Conservation (phyloP, 2,113 vertebrate species). For the Zosterops pallidus region DNA sequence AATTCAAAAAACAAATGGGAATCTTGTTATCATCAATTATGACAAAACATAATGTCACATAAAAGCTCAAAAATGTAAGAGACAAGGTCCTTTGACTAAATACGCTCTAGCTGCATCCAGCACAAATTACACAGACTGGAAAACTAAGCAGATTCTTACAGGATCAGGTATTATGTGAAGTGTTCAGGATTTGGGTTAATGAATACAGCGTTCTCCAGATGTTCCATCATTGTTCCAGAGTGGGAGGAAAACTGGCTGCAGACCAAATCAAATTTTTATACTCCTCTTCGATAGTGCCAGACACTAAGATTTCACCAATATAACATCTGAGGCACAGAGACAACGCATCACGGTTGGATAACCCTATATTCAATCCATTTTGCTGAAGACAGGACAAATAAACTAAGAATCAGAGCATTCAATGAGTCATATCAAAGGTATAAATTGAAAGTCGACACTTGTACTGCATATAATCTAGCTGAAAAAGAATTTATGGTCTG, state of each 20-base stretch:
- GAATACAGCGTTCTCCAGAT: constrained; percentile 57
- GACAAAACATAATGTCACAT: background rate
- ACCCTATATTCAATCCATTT: constrained; percentile 47
- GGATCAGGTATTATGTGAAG: constrained; percentile 32
- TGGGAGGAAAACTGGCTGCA: constrained; percentile 56
- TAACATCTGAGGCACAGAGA: constrained; percentile 49
- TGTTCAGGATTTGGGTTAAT: constrained; percentile 42
- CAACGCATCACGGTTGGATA: constrained; percentile 29
- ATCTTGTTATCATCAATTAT: constrained; percentile 36
- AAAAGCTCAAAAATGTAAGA: constrained; percentile 1
- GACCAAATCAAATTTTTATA: constrained; percentile 63
- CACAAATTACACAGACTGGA: background rate
- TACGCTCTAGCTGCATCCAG: background rate
- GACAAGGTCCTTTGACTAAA: background rate
- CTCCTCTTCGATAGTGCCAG: constrained; percentile 63
- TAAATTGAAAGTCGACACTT: constrained; percentile 63
- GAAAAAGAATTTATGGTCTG: constrained; percentile 44
- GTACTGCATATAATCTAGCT: constrained; percentile 32
- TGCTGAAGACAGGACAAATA: constrained; percentile 61
- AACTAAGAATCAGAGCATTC: constrained; percentile 54
- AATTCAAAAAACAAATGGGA: constrained; percentile 27
- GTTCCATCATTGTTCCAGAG: constrained; percentile 53
- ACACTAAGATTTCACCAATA: constrained; percentile 60
- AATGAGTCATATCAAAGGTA: constrained; percentile 53
- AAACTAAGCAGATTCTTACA: constrained; percentile 41